Evolutionary conservation across 2,797 vertebrate species (phyloP).

Genomic region (Naso thynnoides): DNA sequence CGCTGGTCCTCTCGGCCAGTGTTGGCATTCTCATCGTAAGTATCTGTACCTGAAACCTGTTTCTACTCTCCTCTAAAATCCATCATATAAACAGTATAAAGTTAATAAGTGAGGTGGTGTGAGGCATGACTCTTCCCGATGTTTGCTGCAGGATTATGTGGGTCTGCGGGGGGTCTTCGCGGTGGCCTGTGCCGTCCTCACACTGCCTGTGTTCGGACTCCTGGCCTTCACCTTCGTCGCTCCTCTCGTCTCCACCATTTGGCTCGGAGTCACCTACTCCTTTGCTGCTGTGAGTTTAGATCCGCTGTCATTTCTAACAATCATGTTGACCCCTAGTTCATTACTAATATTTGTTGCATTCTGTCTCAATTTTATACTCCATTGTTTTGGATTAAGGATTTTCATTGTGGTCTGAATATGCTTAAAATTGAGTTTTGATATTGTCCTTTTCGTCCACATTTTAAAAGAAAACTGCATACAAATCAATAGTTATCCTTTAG

Average conservation of each 20-base stretch:
- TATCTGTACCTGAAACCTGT: neutral
- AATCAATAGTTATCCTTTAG: too few species aligned
- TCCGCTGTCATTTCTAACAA: neutral
- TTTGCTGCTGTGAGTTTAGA: constrained; percentile 86
- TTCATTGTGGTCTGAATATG: too few species aligned
- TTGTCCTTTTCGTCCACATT: too few species aligned
- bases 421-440: too few species aligned
- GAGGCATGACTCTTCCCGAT: neutral
- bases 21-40: constrained; percentile 88
- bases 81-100: neutral
- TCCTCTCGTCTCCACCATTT: constrained; percentile 85
- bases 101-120: neutral
- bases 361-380: too few species aligned
- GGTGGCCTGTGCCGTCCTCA: constrained; percentile 80
- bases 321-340: too few species aligned
- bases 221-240: constrained; percentile 88
- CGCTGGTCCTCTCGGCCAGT: constrained; percentile 84
- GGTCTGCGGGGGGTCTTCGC: constrained; percentile 87
- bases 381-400: too few species aligned
- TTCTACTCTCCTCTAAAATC: neutral
- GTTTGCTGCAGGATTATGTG: constrained; percentile 78
- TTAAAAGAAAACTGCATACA: too few species aligned
- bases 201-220: constrained; percentile 86
- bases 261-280: constrained; percentile 89
- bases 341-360: too few species aligned